Evolutionary conservation across 2,113 vertebrate species (phyloP), one percentile per base, ranked within the genome.

Genomic region (Spermophilus dauricus): DNA sequence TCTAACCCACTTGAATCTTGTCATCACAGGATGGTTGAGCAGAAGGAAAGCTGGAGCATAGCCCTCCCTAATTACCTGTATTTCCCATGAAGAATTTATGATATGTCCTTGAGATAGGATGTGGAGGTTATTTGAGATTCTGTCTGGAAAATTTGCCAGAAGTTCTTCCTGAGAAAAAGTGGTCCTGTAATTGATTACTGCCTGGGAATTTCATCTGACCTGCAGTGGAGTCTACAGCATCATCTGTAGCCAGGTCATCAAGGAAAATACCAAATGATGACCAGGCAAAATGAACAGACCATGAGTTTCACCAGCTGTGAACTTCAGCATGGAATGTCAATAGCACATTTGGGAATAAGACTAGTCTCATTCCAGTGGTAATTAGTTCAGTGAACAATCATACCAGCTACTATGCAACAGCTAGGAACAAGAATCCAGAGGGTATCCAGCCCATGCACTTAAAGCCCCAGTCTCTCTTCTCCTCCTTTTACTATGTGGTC

Each of bases 1-100:
- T 58, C 37, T 65, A 7, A 1, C 24, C 5, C 0, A 16, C 18
- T 76, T 77, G 42, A 85, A 92, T 51, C 14, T 30, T 84, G 26
- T 1, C 58, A 65, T 77, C 28, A 34, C 8, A 8, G 12, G 53
- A 45, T 93, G 37, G 16, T 70, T 58, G 67, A 34, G 28, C 5
- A 75, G 72, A 87, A 76, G 32, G 37, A 73, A 83, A 69, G 1
- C 16, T 24, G 34, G 24, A 13, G 30, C 39, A 12, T 30, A 42
- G 51, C n/a, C 11, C 24, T 90, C 82, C 17, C 4, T 18, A 69
- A 24, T 14, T 30, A 63, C 14, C 14, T 45, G 53, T 56, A 87
- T 87, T 89, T 84, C 20, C 63, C n/a, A n/a, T 10, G 58, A 94
- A 96, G 34, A 83, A 56, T 76, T 63, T 78, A 22, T 20, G 16